Evolutionary conservation across 1,140 invertebrate genomes (phyloP), one percentile per base, ranked within the genome.

Genomic region (Pseudomyrmex gracilis): DNA sequence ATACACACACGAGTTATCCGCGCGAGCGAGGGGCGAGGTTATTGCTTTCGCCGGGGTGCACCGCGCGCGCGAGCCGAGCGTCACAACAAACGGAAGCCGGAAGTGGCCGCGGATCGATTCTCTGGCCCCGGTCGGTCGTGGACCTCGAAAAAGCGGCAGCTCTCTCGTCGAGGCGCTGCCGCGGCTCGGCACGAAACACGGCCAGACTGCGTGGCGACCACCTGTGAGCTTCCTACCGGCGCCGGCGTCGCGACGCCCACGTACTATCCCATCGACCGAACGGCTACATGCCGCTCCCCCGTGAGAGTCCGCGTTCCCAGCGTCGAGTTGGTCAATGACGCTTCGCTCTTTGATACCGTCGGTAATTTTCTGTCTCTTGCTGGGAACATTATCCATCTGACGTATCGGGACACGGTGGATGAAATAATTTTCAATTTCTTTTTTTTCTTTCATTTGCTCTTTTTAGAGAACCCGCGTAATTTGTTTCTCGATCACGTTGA

Each of bases 161-260:
- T 34, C 34, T 34, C 34, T 73, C 78, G 71, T 24, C 87, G 82
- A 80, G 80, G 71, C 86, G 88, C 85, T 90, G 83, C 73, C 84
- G 70, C 61, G 60, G 73, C 82, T 83, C 71, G 57, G 71, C 84
- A 88, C 85, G 90, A 87, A 90, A 86, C 86, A 90, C 78, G 76
- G 86, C 84, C 88, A 92, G 91, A 92, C 91, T 92, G 91, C 91
- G 90, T 91, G 91, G 90, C 91, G 91, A 92, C 91, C 91, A 92
- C 91, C 91, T 92, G 91, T 92, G 90, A 92, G 85, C 91, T 87
- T 91, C 89, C 60, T 85, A 55, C 82, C 83, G 87, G 89, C 90
- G 90, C 89, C 90, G 86, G 90, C 90, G 90, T 91, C 90, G 89
- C 85, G 84, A 87, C 90, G 87, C 86, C 85, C 85, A 78, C 84